phyloP scores from a whole-genome alignment of 1,140 invertebrate genomes.

The Ceratina calcarata region DNA sequence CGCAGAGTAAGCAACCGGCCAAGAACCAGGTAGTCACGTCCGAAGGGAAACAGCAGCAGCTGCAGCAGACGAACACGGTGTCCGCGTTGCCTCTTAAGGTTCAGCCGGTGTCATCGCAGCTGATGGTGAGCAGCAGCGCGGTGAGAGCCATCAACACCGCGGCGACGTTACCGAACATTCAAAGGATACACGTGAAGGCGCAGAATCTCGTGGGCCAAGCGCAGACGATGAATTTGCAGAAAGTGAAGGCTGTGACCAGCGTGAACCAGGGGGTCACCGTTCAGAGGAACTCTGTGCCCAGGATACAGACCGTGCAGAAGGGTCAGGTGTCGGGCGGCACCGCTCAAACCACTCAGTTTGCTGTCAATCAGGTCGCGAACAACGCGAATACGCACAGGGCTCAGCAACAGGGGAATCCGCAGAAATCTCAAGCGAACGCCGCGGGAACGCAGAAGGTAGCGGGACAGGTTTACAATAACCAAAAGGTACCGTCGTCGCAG shows the following conservation, averaged over 20 bases:
- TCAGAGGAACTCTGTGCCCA: constrained; percentile 60
- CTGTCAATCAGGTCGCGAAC: constrained; percentile 67
- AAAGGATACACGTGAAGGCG: constrained; percentile 65
- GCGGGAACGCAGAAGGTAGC: constrained; percentile 54
- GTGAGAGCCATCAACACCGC: constrained; percentile 57
- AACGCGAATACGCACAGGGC: constrained; percentile 67
- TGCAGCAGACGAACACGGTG: constrained; percentile 31
- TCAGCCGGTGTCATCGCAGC: constrained; percentile 46
- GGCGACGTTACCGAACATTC: constrained; percentile 60
- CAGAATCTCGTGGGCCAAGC: constrained; percentile 45
- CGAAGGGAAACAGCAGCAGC: constrained; percentile 13
- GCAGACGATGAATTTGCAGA: constrained; percentile 64
- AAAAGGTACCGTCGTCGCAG: constrained; percentile 52
- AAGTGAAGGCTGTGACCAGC: constrained; percentile 64
- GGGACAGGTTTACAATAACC: constrained; percentile 63
- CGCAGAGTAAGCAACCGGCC: constrained; percentile 43
- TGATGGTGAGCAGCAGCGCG: constrained; percentile 43
- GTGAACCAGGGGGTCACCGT: constrained; percentile 42
- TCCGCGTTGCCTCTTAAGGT: constrained; percentile 46
- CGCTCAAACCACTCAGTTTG: constrained; percentile 56
- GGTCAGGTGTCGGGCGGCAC: constrained; percentile 42
- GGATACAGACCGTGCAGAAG: constrained; percentile 59
- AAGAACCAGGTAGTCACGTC: constrained; percentile 37
- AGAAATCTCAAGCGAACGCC: constrained; percentile 52
- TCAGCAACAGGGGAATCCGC: constrained; percentile 63